Evolutionary conservation across 1,140 invertebrate genomes (phyloP).

Genomic region (Macrotrachela quadricornifera): DNA sequence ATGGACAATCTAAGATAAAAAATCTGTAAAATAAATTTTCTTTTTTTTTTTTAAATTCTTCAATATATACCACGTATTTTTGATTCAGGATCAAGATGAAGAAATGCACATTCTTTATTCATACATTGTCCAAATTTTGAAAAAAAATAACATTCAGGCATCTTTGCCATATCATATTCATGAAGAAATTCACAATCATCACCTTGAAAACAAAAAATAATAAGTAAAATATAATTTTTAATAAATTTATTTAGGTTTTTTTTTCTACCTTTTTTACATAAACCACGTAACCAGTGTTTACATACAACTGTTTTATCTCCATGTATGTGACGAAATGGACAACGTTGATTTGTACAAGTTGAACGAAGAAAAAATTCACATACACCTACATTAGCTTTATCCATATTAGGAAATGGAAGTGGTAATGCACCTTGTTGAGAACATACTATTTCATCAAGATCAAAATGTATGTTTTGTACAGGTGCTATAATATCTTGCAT

Average conservation of each 20-base stretch:
- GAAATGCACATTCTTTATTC: conserved; percentile 83
- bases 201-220: too few relatives aligned
- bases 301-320: conserved; percentile 87
- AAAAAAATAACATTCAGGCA: conserved; percentile 99
- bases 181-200: conserved; percentile 64
- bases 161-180: conserved; percentile 99
- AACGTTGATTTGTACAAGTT: too few relatives aligned
- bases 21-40: conserved; percentile 42
- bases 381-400: too few relatives aligned
- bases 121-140: conserved; percentile 40
- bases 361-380: too few relatives aligned
- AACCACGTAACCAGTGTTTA: conserved; percentile 94
- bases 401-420: too few relatives aligned
- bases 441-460: too few relatives aligned
- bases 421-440: too few relatives aligned
- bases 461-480: too few relatives aligned
- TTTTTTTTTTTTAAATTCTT: too few relatives aligned
- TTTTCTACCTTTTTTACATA: conserved; percentile 98
- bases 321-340: too few relatives aligned
- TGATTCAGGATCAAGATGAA: conserved; percentile 96
- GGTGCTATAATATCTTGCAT: too few relatives aligned
- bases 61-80: not conserved
- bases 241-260: conserved; percentile 37
- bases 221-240: too few relatives aligned
- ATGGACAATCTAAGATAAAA: conserved; percentile 69